phyloP scores from a whole-genome alignment of 2,113 vertebrate species.

The Shinisaurus crocodilurus region DNA sequence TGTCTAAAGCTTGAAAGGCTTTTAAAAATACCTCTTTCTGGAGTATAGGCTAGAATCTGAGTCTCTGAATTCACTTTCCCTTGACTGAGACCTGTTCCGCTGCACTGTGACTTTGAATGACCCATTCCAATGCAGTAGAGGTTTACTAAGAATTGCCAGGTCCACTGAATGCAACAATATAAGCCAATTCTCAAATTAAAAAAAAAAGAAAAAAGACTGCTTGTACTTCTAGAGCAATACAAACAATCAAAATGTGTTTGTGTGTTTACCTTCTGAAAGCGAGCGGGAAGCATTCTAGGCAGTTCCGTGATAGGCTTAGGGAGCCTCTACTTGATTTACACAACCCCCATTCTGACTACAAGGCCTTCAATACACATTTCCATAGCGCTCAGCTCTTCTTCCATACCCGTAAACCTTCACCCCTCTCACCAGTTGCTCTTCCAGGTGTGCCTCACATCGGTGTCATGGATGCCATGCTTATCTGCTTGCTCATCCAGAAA shows the following conservation, averaged over 20 bases:
- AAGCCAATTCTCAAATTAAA: neutral
- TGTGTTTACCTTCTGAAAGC: neutral
- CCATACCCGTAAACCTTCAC: neutral
- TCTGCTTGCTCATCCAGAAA: slow-evolving; percentile 99
- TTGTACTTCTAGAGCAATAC: neutral
- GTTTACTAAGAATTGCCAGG: neutral
- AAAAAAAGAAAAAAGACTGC: neutral
- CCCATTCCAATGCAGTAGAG: neutral
- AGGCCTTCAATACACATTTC: neutral
- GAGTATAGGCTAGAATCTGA: neutral
- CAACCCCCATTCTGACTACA: fast-evolving
- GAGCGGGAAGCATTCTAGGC: neutral
- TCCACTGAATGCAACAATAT: neutral
- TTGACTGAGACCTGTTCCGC: too few relatives aligned
- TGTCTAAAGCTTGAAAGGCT: neutral
- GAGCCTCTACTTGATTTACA: neutral
- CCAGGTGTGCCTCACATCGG: slow-evolving; percentile 97
- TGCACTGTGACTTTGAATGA: neutral
- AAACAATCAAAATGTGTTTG: neutral
- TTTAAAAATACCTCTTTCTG: neutral
- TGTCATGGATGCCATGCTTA: slow-evolving; percentile 94
- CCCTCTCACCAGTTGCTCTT: slow-evolving; percentile 96
- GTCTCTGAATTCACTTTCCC: neutral
- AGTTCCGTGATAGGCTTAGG: fast-evolving
- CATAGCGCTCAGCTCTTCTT: fast-evolving